Evolutionary conservation across 2,888 invertebrate genomes (phyloP), one percentile per base, ranked within the genome.

Genomic region (Philonicus albiceps): DNA sequence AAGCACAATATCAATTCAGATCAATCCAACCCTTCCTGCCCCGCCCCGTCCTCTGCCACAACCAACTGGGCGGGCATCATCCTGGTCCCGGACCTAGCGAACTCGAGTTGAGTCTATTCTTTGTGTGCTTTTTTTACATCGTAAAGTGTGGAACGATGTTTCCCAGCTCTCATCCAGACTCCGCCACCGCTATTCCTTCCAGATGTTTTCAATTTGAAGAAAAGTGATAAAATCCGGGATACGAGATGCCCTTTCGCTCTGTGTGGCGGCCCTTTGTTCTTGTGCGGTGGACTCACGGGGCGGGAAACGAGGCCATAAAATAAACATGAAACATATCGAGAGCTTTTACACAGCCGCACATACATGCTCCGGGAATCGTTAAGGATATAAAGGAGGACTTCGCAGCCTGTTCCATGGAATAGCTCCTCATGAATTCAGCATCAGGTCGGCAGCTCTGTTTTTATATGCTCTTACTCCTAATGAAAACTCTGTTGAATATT

Each of bases 401-500:
- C 40, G 19, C 64, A 73, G 72, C 34, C 37, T 40, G 84, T 22
- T 72, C n/a, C 37, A n/a, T 3, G 40, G 64, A n/a, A n/a, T 19
- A 64, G 34, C 40, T 64, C 83, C 83, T 83, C 72, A 83, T 83
- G 83, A 83, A 83, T 83, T 83, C 83, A 55, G 37, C 37, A 72
- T 83, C 83, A 49, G 83, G 72, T 83, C 31, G 49, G 83, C 22
- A 83, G 72, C 78, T 86, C 43, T 74, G 64, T 72, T 80, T 86
- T 86, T 86, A 86, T 86, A 27, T 81, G 74, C 80, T 75, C 81
- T 86, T 74, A 74, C 81, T 81, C n/a, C 81, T 86, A 83, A 86
- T 86, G 86, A 86, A 86, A 86, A 73, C 83, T 73, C 81, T 86
- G 86, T 86, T 86, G 86, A 86, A 86, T 86, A 86, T 86, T 86